These are phyloP conservation scores for Cyprinodon diabolis DNA, from an alignment of 2,797 vertebrate genomes.

Conservation along the genomic window DNA sequence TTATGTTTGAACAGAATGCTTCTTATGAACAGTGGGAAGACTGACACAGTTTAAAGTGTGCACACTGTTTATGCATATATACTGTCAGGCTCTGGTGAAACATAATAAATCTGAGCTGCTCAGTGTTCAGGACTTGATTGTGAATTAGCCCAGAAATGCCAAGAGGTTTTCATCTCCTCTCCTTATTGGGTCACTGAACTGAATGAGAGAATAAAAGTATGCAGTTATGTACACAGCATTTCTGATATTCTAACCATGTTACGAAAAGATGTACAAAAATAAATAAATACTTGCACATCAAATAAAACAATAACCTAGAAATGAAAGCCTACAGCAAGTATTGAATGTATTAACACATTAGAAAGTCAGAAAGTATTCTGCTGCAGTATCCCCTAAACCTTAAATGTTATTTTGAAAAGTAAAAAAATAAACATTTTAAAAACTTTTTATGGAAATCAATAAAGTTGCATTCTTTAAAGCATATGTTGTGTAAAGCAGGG, in stretches of 20 bases:
- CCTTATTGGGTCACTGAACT: conserved; percentile 28
- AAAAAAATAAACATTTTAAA: background rate
- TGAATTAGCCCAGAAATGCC: conserved; percentile 74
- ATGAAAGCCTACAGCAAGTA: background rate
- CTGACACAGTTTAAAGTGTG: conserved; percentile 14
- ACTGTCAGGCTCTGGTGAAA: conserved; percentile 14
- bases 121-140: conserved; percentile 26
- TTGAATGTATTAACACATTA: background rate
- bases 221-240: background rate
- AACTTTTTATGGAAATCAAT: no score
- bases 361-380: background rate
- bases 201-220: conserved; percentile 15
- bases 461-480: background rate
- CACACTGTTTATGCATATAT: conserved; percentile 4
- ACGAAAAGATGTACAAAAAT: background rate
- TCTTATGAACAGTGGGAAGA: conserved; percentile 26
- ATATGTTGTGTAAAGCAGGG: background rate
- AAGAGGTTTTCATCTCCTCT: conserved; percentile 40
- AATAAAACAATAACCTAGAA: background rate
- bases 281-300: no score
- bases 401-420: background rate
- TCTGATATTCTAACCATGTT: background rate
- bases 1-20: conserved; percentile 36
- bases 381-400: background rate
- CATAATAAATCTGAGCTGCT: conserved; percentile 43